Evolutionary conservation across 2,888 invertebrate species (phyloP).

Genomic region (Tyria jacobaeae): DNA sequence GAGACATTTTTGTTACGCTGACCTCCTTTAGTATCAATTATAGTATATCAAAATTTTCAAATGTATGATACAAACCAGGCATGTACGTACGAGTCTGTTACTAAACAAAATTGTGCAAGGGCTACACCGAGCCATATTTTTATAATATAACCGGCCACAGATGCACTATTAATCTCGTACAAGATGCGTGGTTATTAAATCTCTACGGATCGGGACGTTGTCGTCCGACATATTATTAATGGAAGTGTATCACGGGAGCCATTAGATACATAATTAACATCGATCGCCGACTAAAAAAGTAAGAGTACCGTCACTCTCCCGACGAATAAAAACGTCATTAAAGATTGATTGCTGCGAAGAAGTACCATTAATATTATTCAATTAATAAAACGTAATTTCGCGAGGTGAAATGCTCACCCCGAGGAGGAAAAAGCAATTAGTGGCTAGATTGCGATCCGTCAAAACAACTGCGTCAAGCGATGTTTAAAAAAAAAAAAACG

Average conservation of each 20-base stretch:
- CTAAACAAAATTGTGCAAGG: slow-evolving; percentile 25
- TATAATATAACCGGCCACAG: slow-evolving; percentile 76
- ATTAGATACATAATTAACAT: slow-evolving; percentile 85
- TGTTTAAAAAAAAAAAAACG: slow-evolving; percentile 77
- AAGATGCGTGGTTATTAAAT: slow-evolving; percentile 81
- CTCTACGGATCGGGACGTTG: slow-evolving; percentile 76
- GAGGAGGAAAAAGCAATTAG: slow-evolving; percentile 86
- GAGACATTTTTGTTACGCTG: slow-evolving; percentile 72
- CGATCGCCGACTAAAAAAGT: slow-evolving; percentile 74
- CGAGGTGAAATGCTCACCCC: slow-evolving; percentile 81
- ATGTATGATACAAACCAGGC: slow-evolving; percentile 27
- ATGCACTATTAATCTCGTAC: slow-evolving; percentile 81
- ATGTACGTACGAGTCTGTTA: slow-evolving; percentile 27
- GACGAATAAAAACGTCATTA: slow-evolving; percentile 85
- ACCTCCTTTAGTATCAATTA: slow-evolving; percentile 65
- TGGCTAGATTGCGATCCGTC: slow-evolving; percentile 86
- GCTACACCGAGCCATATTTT: slow-evolving; percentile 60
- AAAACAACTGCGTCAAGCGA: slow-evolving; percentile 84
- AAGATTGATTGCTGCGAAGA: slow-evolving; percentile 83
- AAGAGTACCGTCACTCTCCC: slow-evolving; percentile 74
- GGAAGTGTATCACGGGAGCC: slow-evolving; percentile 86
- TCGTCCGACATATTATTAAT: slow-evolving; percentile 82
- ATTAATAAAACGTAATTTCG: slow-evolving; percentile 86
- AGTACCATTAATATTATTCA: slow-evolving; percentile 87
- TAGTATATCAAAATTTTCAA: no score